phyloP scores from a whole-genome alignment of 1,140 invertebrate species.

The Panulirus ornatus region DNA sequence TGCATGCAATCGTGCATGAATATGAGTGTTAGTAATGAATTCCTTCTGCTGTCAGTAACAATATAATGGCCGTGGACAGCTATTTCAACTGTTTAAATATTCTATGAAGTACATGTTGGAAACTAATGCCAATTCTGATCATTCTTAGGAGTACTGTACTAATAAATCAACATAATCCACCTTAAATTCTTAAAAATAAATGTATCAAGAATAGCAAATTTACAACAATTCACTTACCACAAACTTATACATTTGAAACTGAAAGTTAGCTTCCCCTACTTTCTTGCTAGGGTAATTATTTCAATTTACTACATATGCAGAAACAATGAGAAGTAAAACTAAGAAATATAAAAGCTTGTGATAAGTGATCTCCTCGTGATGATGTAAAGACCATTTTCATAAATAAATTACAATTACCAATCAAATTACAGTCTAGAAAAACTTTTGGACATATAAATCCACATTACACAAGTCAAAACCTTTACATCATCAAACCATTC shows the following conservation, averaged over 20 bases:
- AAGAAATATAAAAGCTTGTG: background rate
- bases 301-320: background rate
- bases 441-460: background rate
- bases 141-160: background rate
- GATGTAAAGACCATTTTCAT: background rate
- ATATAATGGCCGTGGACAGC: no score
- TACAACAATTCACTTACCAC: slow-evolving; percentile 6
- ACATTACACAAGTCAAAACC: background rate
- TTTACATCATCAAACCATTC: slow-evolving; percentile 5
- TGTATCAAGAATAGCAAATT: background rate
- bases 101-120: slow-evolving; percentile 13
- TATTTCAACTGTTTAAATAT: background rate
- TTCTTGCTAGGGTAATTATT: no score
- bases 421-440: no score
- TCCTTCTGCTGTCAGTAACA: no score
- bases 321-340: background rate
- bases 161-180: background rate
- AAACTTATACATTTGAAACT: background rate
- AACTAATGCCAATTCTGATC: slow-evolving; percentile 13
- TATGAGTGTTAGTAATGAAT: no score
- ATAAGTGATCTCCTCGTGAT: background rate
- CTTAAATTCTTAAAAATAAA: background rate
- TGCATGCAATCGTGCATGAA: no score
- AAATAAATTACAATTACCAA: background rate
- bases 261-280: no score